phyloP scores from a whole-genome alignment of 2,113 vertebrate species.

The Petrocephalus microphthalmus region DNA sequence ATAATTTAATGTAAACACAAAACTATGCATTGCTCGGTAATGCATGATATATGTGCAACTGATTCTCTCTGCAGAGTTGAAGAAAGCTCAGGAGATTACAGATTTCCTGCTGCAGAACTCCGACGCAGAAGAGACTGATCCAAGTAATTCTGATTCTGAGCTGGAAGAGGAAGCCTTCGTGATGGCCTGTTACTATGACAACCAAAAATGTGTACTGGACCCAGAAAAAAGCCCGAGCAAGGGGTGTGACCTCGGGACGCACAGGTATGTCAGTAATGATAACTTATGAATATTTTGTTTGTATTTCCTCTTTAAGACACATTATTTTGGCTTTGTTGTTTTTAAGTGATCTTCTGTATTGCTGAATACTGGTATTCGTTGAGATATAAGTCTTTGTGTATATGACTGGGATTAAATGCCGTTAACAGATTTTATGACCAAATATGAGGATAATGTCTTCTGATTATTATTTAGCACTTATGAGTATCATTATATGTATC shows the following conservation, averaged over 20 bases:
- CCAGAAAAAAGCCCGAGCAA: slow-evolving; percentile 12
- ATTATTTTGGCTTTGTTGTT: not conserved
- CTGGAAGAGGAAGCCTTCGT: slow-evolving; percentile 53
- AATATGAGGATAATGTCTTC: not conserved
- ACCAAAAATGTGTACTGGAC: not conserved
- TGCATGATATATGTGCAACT: not conserved
- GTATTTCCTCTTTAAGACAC: not conserved
- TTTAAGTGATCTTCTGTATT: not conserved
- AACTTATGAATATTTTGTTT: not conserved
- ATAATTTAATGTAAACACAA: not conserved
- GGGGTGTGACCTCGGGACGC: not conserved
- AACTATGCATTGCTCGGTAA: not conserved
- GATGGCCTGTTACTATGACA: slow-evolving; percentile 51
- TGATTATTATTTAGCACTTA: not conserved
- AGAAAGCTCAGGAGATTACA: slow-evolving; percentile 39
- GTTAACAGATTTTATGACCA: not conserved
- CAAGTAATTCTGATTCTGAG: slow-evolving; percentile 46
- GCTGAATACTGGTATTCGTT: not conserved
- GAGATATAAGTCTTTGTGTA: not conserved
- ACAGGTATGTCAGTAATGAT: slow-evolving; percentile 15
- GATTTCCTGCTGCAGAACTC: slow-evolving; percentile 57
- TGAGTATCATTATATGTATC: not conserved
- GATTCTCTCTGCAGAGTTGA: slow-evolving; percentile 36
- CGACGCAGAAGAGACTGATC: slow-evolving; percentile 44
- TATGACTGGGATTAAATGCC: not conserved